These are phyloP conservation scores for Plotosus lineatus DNA, from an alignment of 2,113 vertebrate genomes.

Conservation along the genomic window DNA sequence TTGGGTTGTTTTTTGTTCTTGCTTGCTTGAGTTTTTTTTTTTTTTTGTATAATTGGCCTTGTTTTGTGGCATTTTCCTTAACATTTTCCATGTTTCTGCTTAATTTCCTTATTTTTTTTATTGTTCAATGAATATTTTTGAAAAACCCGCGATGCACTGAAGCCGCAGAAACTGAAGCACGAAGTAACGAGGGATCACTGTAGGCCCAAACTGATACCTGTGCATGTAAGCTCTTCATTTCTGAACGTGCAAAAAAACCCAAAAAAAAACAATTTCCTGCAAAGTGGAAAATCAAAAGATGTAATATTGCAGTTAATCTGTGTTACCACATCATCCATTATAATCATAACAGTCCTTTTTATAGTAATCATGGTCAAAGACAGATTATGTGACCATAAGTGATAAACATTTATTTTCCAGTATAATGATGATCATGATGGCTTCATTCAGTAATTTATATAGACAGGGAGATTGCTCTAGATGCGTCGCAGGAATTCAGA, in stretches of 20 bases:
- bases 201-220: too few relatives aligned
- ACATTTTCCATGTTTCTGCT: too few relatives aligned
- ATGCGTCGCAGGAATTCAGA: conserved; percentile 3
- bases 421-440: background rate
- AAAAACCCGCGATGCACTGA: too few relatives aligned
- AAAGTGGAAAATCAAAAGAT: background rate
- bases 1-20: too few relatives aligned
- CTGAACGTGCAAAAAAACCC: background rate
- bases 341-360: conserved; percentile 22
- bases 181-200: too few relatives aligned
- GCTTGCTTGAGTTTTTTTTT: too few relatives aligned
- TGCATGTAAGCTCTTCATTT: background rate
- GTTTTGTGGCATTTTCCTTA: too few relatives aligned
- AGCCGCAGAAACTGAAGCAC: too few relatives aligned
- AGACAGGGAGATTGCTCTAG: background rate
- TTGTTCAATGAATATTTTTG: too few relatives aligned
- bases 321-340: background rate
- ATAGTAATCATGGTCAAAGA: background rate
- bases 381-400: background rate
- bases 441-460: background rate
- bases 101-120: too few relatives aligned
- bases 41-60: too few relatives aligned
- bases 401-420: background rate
- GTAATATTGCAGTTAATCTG: conserved; percentile 11
- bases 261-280: background rate